Evolutionary conservation across 2,113 vertebrate genomes (phyloP), one percentile per base, ranked within the genome.

Genomic region (Hippocampus comes): DNA sequence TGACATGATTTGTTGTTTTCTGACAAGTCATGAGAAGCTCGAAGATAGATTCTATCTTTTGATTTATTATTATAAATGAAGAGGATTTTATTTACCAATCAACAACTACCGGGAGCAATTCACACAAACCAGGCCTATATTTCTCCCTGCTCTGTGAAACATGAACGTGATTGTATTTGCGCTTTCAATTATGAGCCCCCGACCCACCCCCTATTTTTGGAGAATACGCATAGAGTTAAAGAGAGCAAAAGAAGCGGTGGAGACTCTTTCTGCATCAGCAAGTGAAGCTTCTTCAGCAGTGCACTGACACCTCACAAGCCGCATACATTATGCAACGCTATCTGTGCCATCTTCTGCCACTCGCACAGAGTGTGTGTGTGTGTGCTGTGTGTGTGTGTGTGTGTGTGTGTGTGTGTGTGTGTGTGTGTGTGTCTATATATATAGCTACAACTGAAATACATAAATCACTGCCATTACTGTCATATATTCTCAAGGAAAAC

Each of bases 41-140:
- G 30, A 34, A 34, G 5, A 38, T 6, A 38, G 34, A 38, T 38
- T 6, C 34, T 38, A 1, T 38, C 34, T 38, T 38, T 38, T 6
- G 34, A 38, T 38, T 38, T 38, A 38, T 38, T 38, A 38, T 38
- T 5, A 38, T 38, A 38, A 5, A 38, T 6, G 5, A 38, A 38
- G 5, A 38, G 34, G 34, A 38, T 38, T 38, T 38, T 6, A 38
- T 38, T 53, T 11, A 43, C 9, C 42, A 1, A 5, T 51, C 48
- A 6, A 51, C 17, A 51, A 49, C 48, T 43, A 4, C 30, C 30
- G 5, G 48, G 48, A 49, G 48, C 48, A 49, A 49, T 18, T 1
- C 49, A 51, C 2, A 51, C 49, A 51, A 17, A 51, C 18, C 11
- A 0, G 46, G 4, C 12, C 80, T 81, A 71, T 77, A 78, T 65